Conservation (phyloP, 1,140 invertebrate genomes). For the Lerema accius region DNA sequence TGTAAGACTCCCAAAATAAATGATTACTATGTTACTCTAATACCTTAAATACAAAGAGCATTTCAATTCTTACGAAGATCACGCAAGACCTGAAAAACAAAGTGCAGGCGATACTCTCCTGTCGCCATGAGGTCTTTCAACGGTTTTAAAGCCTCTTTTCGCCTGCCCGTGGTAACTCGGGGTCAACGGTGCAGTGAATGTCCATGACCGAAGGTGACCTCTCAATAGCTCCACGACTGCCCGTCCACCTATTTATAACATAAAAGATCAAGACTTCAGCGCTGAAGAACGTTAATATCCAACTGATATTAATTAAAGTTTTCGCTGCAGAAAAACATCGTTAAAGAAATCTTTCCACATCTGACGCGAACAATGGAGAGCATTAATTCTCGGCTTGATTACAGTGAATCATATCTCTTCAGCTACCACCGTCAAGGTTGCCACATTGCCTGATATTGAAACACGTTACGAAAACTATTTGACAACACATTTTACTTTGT, state of each 20-base stretch:
- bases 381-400: conserved; percentile 31
- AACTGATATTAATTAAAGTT: conserved; percentile 26
- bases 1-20: no score
- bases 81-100: no score
- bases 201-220: neutral
- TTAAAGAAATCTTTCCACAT: conserved; percentile 32
- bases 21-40: no score
- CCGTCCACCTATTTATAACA: neutral
- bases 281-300: neutral
- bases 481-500: no score
- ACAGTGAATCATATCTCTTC: conserved; percentile 28
- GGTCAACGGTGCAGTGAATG: neutral
- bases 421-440: conserved; percentile 9
- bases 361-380: conserved; percentile 25
- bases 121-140: no score
- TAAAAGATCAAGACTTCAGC: conserved; percentile 2
- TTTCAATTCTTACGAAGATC: no score
- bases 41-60: no score
- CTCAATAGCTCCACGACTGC: neutral
- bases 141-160: neutral
- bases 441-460: neutral
- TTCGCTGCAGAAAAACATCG: conserved; percentile 30
- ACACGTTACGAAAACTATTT: no score
- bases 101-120: no score
- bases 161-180: neutral